Evolutionary conservation across 2,888 invertebrate species (phyloP).

Genomic region (Parnassius apollo): DNA sequence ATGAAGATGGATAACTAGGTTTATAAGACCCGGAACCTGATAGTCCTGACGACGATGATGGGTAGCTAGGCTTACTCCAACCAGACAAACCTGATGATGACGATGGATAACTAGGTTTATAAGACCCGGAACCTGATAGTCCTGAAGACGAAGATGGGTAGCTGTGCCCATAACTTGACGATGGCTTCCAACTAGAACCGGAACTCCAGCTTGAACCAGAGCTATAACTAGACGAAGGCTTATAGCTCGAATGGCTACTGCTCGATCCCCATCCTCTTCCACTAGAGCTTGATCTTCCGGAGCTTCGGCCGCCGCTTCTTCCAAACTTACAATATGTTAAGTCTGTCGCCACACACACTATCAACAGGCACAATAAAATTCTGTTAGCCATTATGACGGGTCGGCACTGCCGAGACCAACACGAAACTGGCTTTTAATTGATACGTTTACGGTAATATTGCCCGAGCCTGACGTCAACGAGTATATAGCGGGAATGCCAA

Average conservation of each 20-base stretch:
- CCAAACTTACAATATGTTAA: conserved; percentile 44
- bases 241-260: conserved; percentile 25
- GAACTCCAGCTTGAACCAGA: conserved; percentile 29
- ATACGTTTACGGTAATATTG: conserved; percentile 32
- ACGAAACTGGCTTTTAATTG: conserved; percentile 38
- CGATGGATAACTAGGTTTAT: conserved; percentile 26
- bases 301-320: conserved; percentile 18
- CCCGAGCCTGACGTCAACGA: conserved; percentile 38
- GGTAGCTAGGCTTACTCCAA: conserved; percentile 32
- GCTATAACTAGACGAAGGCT: conserved; percentile 26
- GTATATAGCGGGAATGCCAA: conserved; percentile 40
- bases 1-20: conserved; percentile 29
- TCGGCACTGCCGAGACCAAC: conserved; percentile 39
- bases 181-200: conserved; percentile 27
- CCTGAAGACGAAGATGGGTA: conserved; percentile 33
- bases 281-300: conserved; percentile 25
- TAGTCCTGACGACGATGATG: conserved; percentile 34
- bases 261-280: conserved; percentile 18
- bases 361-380: conserved; percentile 56
- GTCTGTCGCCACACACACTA: conserved; percentile 46
- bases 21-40: conserved; percentile 32
- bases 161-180: conserved; percentile 22
- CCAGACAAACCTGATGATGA: conserved; percentile 21
- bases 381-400: conserved; percentile 56
- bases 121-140: conserved; percentile 30